Conservation (phyloP, 2,797 vertebrate species). For the Coracias cyanogaster region DNA sequence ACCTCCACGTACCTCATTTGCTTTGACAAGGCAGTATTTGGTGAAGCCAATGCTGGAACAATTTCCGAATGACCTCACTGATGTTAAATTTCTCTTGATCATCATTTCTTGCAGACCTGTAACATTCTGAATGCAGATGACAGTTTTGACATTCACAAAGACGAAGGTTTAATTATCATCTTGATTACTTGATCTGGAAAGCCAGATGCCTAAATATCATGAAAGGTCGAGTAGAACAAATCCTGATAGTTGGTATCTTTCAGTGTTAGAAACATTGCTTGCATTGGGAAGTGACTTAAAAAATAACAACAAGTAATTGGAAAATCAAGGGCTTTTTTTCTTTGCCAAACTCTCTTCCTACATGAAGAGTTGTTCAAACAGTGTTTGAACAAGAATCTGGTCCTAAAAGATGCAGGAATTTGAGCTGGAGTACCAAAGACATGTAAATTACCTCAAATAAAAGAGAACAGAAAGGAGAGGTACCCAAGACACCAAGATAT, state of each 20-base stretch:
- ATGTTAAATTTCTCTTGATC: constrained; percentile 42
- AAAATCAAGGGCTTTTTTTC: not conserved
- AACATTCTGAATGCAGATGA: constrained; percentile 69
- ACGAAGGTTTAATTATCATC: constrained; percentile 72
- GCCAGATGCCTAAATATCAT: constrained; percentile 77
- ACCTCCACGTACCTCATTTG: not conserved
- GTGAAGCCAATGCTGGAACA: not conserved
- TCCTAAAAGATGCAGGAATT: not conserved
- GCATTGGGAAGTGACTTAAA: constrained; percentile 19
- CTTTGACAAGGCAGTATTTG: constrained; percentile 22
- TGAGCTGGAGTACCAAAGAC: not conserved
- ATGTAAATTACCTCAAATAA: constrained; percentile 12
- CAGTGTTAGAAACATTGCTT: constrained; percentile 28
- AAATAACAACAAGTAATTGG: not conserved
- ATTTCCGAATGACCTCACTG: constrained; percentile 34
- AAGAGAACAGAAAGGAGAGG: not conserved
- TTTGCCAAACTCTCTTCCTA: not conserved
- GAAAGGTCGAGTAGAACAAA: constrained; percentile 72
- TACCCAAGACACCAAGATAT: not conserved
- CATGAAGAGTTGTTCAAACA: not conserved
- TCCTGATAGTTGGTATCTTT: constrained; percentile 37
- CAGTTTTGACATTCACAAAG: constrained; percentile 77
- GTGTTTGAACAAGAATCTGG: not conserved
- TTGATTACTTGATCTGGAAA: constrained; percentile 74
- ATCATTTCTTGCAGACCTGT: constrained; percentile 49